Evolutionary conservation across 2,113 vertebrate genomes (phyloP), one percentile per base, ranked within the genome.

Genomic region (Crotophaga sulcirostris): DNA sequence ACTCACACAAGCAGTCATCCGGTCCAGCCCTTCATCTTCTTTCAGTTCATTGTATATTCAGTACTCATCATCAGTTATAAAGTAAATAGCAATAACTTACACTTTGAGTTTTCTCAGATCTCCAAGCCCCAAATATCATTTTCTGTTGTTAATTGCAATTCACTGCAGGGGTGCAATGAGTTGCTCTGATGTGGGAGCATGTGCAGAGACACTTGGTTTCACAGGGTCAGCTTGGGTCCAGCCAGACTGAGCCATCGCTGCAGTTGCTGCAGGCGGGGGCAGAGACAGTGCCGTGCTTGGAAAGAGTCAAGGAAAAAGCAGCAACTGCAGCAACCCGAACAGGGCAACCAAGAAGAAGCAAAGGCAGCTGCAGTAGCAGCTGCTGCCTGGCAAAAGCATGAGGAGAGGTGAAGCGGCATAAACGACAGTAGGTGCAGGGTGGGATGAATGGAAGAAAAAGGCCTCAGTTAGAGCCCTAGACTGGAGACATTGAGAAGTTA

Each of bases 161-260:
- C 59, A 3, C 21, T 62, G 13, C n/a, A 70, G 24, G 55, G 47
- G 2, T 21, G 7, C 29, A 10, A 1, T 4, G 68, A 34, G 26
- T 49, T 31, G 10, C 64, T 81, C n/a, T 58, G 74, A n/a, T 0
- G 0, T 51, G 47, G 34, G 42, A 3, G 2, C 17, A 3, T n/a
- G 23, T 64, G 58, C 49, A 24, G 25, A 58, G 31, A 8, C 56
- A 8, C n/a, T 44, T 42, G 38, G 38, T 69, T 52, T 60, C 52
- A 2, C 1, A 0, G 29, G 18, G 9, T 78, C 56, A 29, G 16
- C 6, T 5, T 17, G 51, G 19, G 19, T 74, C 45, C 24, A 31
- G 18, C 58, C 2, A 0, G 51, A 16, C 73, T 29, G 21, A 64
- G n/a, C 29, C 12, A 1, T 36, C 1, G 0, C 69, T 15, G 21